phyloP scores from a whole-genome alignment of 23 tunicate species.

The Oikopleura albicans region DNA sequence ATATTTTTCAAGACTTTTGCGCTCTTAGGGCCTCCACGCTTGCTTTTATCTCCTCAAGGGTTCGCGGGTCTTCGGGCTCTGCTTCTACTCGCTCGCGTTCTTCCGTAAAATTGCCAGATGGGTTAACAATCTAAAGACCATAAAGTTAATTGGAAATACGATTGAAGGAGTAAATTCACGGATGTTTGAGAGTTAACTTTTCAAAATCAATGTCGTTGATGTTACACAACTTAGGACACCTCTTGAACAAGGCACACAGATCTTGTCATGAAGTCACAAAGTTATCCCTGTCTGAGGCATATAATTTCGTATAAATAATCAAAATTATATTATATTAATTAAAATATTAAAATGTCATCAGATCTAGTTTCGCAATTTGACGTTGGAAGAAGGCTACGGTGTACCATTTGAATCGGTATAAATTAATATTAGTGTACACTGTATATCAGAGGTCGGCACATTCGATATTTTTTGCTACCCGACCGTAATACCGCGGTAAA shows the following conservation, averaged over 20 bases:
- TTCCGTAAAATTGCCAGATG: not conserved
- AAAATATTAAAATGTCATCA: no score
- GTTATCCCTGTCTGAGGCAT: constrained; percentile 17
- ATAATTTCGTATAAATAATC: no score
- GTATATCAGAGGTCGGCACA: no score
- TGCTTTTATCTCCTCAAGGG: not conserved
- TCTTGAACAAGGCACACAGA: not conserved
- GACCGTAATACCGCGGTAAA: no score
- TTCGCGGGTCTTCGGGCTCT: not conserved
- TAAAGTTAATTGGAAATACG: not conserved
- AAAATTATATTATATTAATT: no score
- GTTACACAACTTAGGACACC: constrained; percentile 18
- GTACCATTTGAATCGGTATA: not conserved
- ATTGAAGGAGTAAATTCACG: no score
- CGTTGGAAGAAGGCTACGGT: not conserved
- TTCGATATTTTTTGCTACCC: no score
- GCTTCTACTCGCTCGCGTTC: not conserved
- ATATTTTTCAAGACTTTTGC: no score
- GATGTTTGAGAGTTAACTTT: not conserved
- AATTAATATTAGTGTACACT: not conserved
- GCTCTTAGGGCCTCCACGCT: no score
- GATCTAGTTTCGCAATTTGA: not conserved
- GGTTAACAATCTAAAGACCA: constrained; percentile 1
- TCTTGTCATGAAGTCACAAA: not conserved
- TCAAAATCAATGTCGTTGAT: not conserved